Evolutionary conservation across 2,113 vertebrate genomes (phyloP).

Genomic region (Gila orcuttii): DNA sequence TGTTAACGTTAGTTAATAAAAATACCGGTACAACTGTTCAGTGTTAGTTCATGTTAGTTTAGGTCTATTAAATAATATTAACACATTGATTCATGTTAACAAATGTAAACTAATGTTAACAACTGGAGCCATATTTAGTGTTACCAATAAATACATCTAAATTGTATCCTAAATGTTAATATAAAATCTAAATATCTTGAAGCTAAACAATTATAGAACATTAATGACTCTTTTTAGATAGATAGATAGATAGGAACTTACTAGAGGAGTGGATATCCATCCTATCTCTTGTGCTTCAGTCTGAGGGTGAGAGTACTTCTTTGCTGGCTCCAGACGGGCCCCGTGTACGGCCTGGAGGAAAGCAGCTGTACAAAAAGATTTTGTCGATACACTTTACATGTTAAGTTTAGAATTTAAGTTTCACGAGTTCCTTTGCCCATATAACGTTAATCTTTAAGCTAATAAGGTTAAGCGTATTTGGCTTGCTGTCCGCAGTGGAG

Average conservation of each 20-base stretch:
- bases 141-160: neutral
- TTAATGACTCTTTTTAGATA: neutral
- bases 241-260: constrained; percentile 64
- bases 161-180: neutral
- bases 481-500: no score
- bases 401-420: no score
- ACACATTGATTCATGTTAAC: no score
- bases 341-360: constrained; percentile 80
- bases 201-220: neutral
- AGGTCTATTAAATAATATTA: no score
- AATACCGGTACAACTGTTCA: no score
- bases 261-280: constrained; percentile 84
- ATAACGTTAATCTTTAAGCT: no score
- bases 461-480: no score
- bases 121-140: neutral
- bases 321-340: constrained; percentile 77
- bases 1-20: no score
- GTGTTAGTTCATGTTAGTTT: no score
- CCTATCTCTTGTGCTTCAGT: constrained; percentile 90
- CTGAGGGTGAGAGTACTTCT: constrained; percentile 82
- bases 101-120: neutral
- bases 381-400: neutral
- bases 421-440: no score
- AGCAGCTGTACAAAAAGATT: constrained; percentile 66
- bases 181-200: neutral